Evolutionary conservation across 2,113 vertebrate species (phyloP).

Genomic region (Pristiophorus japonicus): DNA sequence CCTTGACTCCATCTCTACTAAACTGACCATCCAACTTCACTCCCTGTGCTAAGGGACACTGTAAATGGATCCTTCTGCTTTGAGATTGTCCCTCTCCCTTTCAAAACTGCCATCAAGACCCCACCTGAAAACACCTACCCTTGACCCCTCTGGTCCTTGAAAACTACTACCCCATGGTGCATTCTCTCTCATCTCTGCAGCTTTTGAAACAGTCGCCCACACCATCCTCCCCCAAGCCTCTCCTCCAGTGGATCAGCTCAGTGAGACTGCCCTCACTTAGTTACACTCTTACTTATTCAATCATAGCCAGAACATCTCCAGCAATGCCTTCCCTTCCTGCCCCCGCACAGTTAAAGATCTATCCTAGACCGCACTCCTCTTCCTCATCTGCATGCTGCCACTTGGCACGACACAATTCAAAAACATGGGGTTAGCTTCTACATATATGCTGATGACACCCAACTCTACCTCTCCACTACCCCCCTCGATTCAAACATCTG

Average conservation of each 20-base stretch:
- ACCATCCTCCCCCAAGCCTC: background rate
- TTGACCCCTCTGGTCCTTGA: background rate
- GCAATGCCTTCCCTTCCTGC: background rate
- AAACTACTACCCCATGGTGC: background rate
- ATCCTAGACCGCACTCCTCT: background rate
- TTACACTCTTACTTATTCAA: background rate
- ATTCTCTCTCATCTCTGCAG: background rate
- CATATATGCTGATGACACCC: background rate
- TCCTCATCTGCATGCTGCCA: background rate
- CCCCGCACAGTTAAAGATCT: background rate
- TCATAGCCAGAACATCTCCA: background rate
- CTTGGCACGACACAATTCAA: background rate
- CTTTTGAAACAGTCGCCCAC: background rate
- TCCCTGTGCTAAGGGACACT: background rate
- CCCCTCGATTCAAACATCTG: no score
- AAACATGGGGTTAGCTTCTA: background rate
- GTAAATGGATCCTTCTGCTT: background rate
- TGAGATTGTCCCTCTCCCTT: background rate
- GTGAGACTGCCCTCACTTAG: background rate
- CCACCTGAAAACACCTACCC: background rate
- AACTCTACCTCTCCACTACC: background rate
- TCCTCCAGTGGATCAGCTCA: background rate
- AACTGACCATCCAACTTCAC: background rate
- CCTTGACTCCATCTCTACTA: background rate
- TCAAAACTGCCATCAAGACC: background rate